A percentile compares a stretch with the other conserved stretches of the same genome.
phyloP scores from a whole-genome alignment of 2,113 vertebrate genomes.

The Thunnus maccoyii region DNA sequence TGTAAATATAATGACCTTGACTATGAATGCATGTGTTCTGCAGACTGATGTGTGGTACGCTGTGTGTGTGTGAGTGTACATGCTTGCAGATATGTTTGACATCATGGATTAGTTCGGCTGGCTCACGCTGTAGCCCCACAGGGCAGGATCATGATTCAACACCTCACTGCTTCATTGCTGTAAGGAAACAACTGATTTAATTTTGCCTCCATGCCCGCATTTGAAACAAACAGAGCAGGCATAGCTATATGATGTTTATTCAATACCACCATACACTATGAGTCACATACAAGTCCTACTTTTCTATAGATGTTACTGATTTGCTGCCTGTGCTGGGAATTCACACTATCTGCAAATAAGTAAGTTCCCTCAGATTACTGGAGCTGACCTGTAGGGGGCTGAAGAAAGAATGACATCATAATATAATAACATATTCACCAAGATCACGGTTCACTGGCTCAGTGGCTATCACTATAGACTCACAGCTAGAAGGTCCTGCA shows the following conservation, averaged over 20 bases:
- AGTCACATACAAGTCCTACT: too few species aligned
- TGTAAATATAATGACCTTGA: constrained; percentile 1
- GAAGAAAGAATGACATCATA: too few species aligned
- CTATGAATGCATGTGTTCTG: not conserved
- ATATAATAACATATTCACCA: too few species aligned
- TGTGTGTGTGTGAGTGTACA: not conserved
- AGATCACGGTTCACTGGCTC: too few species aligned
- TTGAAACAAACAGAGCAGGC: not conserved
- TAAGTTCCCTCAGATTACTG: too few species aligned
- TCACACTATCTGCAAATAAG: too few species aligned
- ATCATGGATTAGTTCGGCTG: not conserved
- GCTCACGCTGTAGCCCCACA: not conserved
- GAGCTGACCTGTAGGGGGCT: too few species aligned
- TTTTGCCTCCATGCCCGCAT: not conserved
- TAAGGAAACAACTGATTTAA: not conserved
- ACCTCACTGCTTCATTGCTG: constrained; percentile 2
- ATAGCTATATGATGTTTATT: not conserved
- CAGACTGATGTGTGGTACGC: not conserved
- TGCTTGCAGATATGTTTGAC: not conserved
- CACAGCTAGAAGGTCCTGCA: too few species aligned
- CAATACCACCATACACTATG: not conserved
- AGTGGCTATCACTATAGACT: too few species aligned
- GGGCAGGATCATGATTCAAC: not conserved
- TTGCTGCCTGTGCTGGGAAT: not conserved
- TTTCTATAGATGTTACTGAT: not conserved